Percentiles rank a stretch among this genome's conserved stretches.
These are phyloP conservation scores for Poeciliopsis turrubarensis DNA, from an alignment of 2,113 vertebrate genomes.

Conservation along the genomic window DNA sequence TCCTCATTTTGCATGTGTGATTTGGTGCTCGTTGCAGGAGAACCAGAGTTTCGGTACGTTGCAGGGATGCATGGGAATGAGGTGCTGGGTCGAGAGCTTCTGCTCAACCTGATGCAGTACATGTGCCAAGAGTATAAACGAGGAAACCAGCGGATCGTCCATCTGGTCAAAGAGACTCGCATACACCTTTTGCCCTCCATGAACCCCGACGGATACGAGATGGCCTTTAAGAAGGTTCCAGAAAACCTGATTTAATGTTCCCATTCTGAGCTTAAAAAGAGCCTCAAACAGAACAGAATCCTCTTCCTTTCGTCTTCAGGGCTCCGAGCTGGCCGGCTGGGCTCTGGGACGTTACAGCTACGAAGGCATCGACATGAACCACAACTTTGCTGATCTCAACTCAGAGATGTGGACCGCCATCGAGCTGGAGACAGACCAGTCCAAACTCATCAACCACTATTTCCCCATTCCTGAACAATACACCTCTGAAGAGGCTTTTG, in stretches of 20 bases:
- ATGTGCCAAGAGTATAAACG: slow-evolving; percentile 89
- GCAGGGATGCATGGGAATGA: slow-evolving; percentile 95
- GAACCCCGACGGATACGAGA: slow-evolving; percentile 93
- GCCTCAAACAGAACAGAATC: not conserved
- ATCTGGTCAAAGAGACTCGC: slow-evolving; percentile 86
- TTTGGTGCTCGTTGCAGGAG: slow-evolving; percentile 79
- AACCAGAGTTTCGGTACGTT: slow-evolving; percentile 93
- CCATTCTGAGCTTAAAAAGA: not conserved
- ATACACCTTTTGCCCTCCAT: slow-evolving; percentile 94
- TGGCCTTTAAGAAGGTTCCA: slow-evolving; percentile 87
- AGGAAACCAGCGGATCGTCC: slow-evolving; percentile 84
- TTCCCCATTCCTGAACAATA: slow-evolving; percentile 89
- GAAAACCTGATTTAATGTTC: too few species aligned
- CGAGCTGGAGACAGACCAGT: slow-evolving; percentile 86
- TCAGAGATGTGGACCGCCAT: slow-evolving; percentile 88
- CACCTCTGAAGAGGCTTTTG: slow-evolving; percentile 85
- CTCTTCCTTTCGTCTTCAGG: slow-evolving; percentile 67
- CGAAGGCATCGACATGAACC: slow-evolving; percentile 93
- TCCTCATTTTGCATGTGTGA: too few species aligned
- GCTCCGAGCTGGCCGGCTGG: slow-evolving; percentile 92
- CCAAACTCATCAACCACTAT: slow-evolving; percentile 90
- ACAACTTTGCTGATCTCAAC: slow-evolving; percentile 93
- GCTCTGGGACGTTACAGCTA: slow-evolving; percentile 89
- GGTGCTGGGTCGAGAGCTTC: slow-evolving; percentile 88
- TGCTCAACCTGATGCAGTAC: slow-evolving; percentile 93